Conservation (phyloP, 1,140 invertebrate genomes). For the Thaumatotibia leucotreta region DNA sequence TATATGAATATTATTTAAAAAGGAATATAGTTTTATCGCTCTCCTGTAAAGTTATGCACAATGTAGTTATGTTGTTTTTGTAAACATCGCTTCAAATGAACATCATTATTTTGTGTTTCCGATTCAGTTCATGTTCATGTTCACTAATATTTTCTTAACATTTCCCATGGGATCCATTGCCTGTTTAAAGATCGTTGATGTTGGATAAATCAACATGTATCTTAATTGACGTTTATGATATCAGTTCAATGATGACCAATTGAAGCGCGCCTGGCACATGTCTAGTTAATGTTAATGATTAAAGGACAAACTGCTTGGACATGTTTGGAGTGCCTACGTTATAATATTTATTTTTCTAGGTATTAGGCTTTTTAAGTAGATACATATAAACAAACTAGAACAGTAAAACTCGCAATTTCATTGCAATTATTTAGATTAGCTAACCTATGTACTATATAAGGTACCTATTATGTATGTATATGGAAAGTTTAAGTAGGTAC, state of each 20-base stretch:
- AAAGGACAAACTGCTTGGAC: slow-evolving; percentile 46
- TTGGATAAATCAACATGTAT: not conserved
- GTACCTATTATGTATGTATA: too few relatives aligned
- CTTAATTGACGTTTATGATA: slow-evolving; percentile 21
- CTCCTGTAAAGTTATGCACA: too few relatives aligned
- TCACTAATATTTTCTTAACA: not conserved
- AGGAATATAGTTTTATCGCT: too few relatives aligned
- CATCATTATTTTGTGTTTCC: not conserved
- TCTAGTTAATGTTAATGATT: slow-evolving; percentile 49
- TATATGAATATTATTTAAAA: too few relatives aligned
- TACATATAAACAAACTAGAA: too few relatives aligned
- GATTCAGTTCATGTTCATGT: not conserved
- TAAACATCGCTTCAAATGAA: too few relatives aligned
- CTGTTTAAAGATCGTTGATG: not conserved
- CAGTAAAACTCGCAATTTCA: too few relatives aligned
- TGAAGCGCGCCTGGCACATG: slow-evolving; percentile 35
- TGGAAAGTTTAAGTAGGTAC: too few relatives aligned
- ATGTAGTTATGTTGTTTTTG: too few relatives aligned
- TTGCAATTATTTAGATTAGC: too few relatives aligned
- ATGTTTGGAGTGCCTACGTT: not conserved
- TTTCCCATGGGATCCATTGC: not conserved
- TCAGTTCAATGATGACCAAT: slow-evolving; percentile 26
- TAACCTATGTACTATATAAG: too few relatives aligned
- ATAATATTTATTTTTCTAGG: not conserved
- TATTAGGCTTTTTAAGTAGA: too few relatives aligned